Conservation (phyloP, 1,140 invertebrate species). For the Uloborus diversus region DNA sequence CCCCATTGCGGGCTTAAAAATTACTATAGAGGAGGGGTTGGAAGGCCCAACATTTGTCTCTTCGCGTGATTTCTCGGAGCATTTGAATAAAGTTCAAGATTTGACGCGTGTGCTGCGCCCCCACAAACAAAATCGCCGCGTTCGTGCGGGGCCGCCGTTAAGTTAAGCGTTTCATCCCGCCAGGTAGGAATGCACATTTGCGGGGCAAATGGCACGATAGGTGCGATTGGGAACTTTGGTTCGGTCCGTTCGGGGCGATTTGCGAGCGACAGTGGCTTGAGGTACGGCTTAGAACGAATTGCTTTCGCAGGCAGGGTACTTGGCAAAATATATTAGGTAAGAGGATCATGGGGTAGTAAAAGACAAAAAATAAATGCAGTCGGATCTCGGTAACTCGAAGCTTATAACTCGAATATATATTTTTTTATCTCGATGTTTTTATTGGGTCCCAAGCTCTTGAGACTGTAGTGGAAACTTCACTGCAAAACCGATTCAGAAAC, state of each 20-base stretch:
- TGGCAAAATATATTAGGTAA: too few species aligned
- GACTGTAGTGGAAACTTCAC: too few species aligned
- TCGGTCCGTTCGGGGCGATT: conserved; percentile 13
- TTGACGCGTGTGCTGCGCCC: conserved; percentile 4
- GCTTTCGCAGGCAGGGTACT: too few species aligned
- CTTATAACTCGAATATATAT: too few species aligned
- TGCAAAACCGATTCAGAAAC: too few species aligned
- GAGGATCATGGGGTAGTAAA: too few species aligned
- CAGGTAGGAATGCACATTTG: neutral
- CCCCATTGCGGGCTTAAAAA: neutral
- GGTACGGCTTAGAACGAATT: too few species aligned
- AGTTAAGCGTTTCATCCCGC: conserved; percentile 25
- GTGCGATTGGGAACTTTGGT: conserved; percentile 26
- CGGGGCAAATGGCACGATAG: neutral
- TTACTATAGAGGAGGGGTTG: neutral
- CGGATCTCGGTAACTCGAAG: too few species aligned
- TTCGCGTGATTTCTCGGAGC: neutral
- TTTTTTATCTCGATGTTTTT: too few species aligned
- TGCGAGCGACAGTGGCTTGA: neutral
- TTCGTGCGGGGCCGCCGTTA: conserved; percentile 36
- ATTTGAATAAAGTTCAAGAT: conserved; percentile 46
- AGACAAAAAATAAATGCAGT: too few species aligned
- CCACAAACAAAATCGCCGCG: conserved; percentile 3
- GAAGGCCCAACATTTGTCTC: conserved; percentile 6
- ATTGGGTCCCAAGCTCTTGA: too few species aligned